Evolutionary conservation across 2,113 vertebrate species (phyloP), one percentile per base, ranked within the genome.

Genomic region (Rhipidura dahli): DNA sequence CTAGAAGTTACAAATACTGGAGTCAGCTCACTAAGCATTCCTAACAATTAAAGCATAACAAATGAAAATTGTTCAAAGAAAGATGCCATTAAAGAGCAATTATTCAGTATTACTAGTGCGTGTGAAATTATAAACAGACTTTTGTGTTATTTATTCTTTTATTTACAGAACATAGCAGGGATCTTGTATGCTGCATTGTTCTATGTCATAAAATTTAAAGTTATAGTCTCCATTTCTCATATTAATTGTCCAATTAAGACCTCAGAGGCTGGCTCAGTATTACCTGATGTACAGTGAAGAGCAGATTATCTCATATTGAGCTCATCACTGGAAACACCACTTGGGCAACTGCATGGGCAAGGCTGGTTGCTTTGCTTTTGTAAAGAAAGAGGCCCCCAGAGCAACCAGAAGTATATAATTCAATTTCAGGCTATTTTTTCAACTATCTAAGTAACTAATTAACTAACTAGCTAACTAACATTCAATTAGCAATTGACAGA

Each of bases 241-340:
- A 96, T 91, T 96, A 96, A 96, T 73, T 4, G 2, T 12, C 81
- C 66, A 94, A 65, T 90, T 95, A 97, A 92, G 53, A 83, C 12
- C 6, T 53, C 73, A 69, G 26, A 72, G 59, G 21, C 12, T 80
- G 31, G 17, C 35, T 47, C 30, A 30, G 7, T 66, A 45, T 75
- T 65, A 75, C 39, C 23, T 96, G 87, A 88, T 51, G 69, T 79
- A 70, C 51, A 81, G 13, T 39, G 39, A 89, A 91, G 63, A 31
- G 10, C 22, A 71, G 18, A 56, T 9, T 71, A 20, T 65, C 94
- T 84, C 30, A 11, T 17, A 13, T 40, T 39, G 45, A 18, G 42
- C 24, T 88, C 14, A 11, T 23, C 30, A n/a, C 35, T 19, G 20
- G 33, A 63, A 91, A 68, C 17, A 31, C 14, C 31, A 44, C 18